Evolutionary conservation across 2,113 vertebrate genomes (phyloP).

Genomic region (Poicephalus meyeri): DNA sequence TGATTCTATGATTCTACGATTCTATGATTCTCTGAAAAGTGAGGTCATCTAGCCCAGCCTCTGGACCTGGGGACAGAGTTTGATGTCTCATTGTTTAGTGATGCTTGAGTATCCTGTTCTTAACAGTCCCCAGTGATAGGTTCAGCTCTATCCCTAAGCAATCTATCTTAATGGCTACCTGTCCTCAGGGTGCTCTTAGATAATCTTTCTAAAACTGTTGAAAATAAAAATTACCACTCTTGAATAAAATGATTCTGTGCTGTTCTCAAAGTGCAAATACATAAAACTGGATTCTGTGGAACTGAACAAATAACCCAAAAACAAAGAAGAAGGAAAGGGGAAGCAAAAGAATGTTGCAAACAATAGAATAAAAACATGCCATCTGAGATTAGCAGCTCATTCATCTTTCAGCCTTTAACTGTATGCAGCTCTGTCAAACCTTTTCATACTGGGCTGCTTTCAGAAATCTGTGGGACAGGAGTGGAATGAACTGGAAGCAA

Average conservation of each 20-base stretch:
- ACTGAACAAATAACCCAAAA: not conserved
- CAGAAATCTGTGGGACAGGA: slow-evolving; percentile 25
- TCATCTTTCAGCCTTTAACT: slow-evolving; percentile 16
- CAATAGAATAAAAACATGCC: slow-evolving; percentile 17
- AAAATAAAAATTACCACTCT: not conserved
- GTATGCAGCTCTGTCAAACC: not conserved
- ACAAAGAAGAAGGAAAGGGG: not conserved
- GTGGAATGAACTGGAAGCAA: not conserved
- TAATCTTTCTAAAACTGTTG: not conserved
- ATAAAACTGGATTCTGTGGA: not conserved
- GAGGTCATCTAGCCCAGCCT: not conserved
- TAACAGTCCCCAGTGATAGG: not conserved
- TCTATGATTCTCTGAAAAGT: not conserved
- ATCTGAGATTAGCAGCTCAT: slow-evolving; percentile 21
- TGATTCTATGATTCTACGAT: not conserved
- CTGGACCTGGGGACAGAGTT: not conserved
- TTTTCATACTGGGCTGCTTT: slow-evolving; percentile 28
- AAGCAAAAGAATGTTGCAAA: slow-evolving; percentile 5
- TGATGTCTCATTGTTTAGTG: not conserved
- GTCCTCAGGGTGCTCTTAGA: not conserved
- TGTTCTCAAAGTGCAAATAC: not conserved
- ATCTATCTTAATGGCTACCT: not conserved
- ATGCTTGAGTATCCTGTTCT: not conserved
- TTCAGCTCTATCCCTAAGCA: not conserved
- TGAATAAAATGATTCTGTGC: not conserved